Evolutionary conservation across 1,140 invertebrate species (phyloP).

Genomic region (Pseudobourletiella spinata): DNA sequence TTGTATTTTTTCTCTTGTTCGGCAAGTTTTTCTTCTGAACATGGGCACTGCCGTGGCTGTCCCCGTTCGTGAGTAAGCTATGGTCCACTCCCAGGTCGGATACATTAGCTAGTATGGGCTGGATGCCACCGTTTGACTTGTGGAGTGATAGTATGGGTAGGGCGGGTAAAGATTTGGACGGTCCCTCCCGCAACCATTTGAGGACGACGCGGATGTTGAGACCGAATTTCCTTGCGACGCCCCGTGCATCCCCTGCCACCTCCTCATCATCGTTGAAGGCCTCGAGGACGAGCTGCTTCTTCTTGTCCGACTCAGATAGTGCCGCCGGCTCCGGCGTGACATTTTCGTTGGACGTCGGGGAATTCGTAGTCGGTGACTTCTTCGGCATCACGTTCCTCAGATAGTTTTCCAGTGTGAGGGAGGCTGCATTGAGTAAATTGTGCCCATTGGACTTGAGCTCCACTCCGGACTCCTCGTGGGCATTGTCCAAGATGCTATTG

Average conservation of each 20-base stretch:
- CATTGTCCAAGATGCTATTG: background rate
- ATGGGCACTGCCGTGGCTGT: background rate
- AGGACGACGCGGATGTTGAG: constrained; percentile 32
- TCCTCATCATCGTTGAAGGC: constrained; percentile 33
- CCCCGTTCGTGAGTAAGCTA: constrained; percentile 6
- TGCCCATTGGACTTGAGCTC: background rate
- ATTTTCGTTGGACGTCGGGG: background rate
- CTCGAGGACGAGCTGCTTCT: constrained; percentile 18
- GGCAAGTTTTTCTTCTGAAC: background rate
- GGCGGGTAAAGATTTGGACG: constrained; percentile 11
- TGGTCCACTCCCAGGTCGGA: background rate
- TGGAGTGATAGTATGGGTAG: background rate
- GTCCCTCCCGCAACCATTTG: constrained; percentile 33
- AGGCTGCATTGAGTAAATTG: constrained; percentile 1
- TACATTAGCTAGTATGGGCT: background rate
- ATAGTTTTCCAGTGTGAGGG: constrained; percentile 2
- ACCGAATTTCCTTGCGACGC: constrained; percentile 33
- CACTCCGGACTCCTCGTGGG: background rate
- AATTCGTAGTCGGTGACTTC: background rate
- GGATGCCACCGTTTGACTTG: background rate
- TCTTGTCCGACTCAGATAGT: background rate
- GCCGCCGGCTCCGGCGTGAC: background rate
- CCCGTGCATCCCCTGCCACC: constrained; percentile 31
- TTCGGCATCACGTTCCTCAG: background rate
- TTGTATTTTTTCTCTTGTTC: constrained; percentile 34